Percentiles rank a stretch among this genome's conserved stretches.
phyloP scores from a whole-genome alignment of 2,113 vertebrate genomes.

The Poeciliopsis occidentalis region DNA sequence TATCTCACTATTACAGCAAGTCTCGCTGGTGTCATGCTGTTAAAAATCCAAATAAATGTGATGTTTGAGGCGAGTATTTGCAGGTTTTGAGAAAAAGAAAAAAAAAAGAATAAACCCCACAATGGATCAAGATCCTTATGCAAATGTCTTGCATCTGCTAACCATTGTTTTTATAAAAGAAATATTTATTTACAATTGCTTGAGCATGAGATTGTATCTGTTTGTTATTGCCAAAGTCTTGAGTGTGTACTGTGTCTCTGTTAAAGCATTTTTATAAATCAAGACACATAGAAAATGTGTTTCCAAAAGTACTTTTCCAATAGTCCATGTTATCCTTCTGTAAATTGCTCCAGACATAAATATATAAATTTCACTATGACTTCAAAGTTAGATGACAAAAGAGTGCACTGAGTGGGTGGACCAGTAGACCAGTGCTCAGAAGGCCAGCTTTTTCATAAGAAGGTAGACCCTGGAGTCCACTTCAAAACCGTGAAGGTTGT shows the following conservation, averaged over 20 bases:
- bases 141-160: not conserved
- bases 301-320: not conserved
- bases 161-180: slow-evolving; percentile 51
- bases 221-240: slow-evolving; percentile 24
- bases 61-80: not conserved
- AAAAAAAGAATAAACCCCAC: not conserved
- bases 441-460: slow-evolving; percentile 98
- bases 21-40: not conserved
- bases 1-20: not conserved
- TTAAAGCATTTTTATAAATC: slow-evolving; percentile 6
- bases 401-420: not conserved
- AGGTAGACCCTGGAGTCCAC: slow-evolving; percentile 97
- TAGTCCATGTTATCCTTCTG: slow-evolving; percentile 1
- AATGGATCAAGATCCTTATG: not conserved
- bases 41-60: not conserved
- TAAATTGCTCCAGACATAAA: slow-evolving; percentile 4
- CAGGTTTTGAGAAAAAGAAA: not conserved
- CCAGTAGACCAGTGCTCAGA: slow-evolving; percentile 73
- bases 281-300: not conserved
- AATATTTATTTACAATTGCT: slow-evolving; percentile 76
- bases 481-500: slow-evolving; percentile 97
- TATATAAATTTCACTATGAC: not conserved
- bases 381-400: not conserved
- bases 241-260: slow-evolving; percentile 19
- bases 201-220: slow-evolving; percentile 9